Evolutionary conservation across 2,797 vertebrate species (phyloP).

Genomic region (Phrynocephalus guinanensis): DNA sequence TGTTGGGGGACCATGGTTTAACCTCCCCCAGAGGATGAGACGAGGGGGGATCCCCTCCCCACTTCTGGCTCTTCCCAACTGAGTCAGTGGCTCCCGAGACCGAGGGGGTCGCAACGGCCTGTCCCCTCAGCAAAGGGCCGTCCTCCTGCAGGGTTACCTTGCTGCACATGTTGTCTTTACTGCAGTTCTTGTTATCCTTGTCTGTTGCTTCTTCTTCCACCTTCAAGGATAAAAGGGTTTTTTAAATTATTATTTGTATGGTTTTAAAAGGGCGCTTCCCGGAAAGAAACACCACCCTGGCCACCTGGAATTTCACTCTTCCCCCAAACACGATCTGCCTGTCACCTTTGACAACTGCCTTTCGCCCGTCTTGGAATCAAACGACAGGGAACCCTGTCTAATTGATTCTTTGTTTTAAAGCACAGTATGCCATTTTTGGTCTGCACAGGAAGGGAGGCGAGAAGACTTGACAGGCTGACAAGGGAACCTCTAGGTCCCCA

Average conservation of each 20-base stretch:
- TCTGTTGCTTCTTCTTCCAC: conserved; percentile 88
- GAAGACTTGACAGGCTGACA: fast-evolving
- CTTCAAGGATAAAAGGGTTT: conserved; percentile 63
- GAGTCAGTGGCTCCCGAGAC: too few species aligned
- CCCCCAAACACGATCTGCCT: too few species aligned
- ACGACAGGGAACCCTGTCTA: too few species aligned
- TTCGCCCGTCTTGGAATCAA: neutral
- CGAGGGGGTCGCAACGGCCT: too few species aligned
- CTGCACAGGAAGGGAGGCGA: neutral
- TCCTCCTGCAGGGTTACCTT: conserved; percentile 81
- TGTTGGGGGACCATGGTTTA: too few species aligned
- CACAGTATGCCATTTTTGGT: fast-evolving
- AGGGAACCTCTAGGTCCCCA: fast-evolving
- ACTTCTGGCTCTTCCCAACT: neutral
- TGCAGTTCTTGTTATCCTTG: conserved; percentile 90
- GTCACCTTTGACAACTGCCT: too few species aligned
- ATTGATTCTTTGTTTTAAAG: neutral
- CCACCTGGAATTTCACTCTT: too few species aligned
- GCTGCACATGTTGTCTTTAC: conserved; percentile 88
- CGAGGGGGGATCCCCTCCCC: neutral
- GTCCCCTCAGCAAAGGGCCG: neutral
- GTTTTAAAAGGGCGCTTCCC: too few species aligned
- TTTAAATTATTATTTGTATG: too few species aligned
- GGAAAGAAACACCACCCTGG: too few species aligned
- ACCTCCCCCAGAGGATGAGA: too few species aligned